Conservation (phyloP, 2,888 invertebrate genomes). For the Pheosia tremula region DNA sequence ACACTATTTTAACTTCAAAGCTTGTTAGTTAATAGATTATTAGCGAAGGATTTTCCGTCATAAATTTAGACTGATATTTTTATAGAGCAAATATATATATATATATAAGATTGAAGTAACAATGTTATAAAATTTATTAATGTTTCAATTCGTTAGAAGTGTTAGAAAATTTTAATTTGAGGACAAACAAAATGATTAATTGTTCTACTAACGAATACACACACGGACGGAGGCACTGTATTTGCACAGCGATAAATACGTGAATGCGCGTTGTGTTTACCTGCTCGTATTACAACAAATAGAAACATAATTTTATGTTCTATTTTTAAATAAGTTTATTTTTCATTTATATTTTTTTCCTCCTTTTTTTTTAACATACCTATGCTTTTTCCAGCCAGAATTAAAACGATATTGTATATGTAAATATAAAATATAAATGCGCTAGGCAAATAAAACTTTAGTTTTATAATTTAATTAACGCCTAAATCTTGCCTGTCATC, state of each 20-base stretch:
- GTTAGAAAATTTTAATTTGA: neutral
- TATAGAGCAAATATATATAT: neutral
- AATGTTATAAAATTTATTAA: neutral
- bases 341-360: neutral
- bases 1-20: neutral
- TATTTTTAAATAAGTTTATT: neutral
- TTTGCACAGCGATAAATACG: slow-evolving; percentile 37
- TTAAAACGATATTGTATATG: neutral
- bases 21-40: neutral
- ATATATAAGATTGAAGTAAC: neutral
- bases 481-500: slow-evolving; percentile 1
- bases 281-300: slow-evolving; percentile 28
- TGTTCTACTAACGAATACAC: neutral
- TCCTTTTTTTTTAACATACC: no score
- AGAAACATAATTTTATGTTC: slow-evolving; percentile 14
- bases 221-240: slow-evolving; percentile 11
- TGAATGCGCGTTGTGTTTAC: slow-evolving; percentile 20
- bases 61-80: neutral
- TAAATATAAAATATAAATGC: neutral
- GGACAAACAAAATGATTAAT: slow-evolving; percentile 1
- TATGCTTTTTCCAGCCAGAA: neutral
- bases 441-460: neutral
- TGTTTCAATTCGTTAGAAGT: neutral
- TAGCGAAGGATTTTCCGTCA: no score
- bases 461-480: neutral